phyloP scores from a whole-genome alignment of 2,113 vertebrate genomes.

The rat (Rattus norvegicus) region GRCr8 NC_086030.1:34888501-34889000 shows the following conservation, averaged over 20 bases:
- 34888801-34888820: rapidly evolving
- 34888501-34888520: not conserved
- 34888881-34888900: not conserved
- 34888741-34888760: not conserved
- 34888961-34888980: not conserved
- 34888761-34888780: not conserved
- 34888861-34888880: not conserved
- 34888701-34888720: not conserved
- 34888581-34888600: not conserved
- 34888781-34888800: too few species aligned
- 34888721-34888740: not conserved
- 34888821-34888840: not conserved
- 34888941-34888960: not conserved
- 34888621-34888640: too few species aligned
- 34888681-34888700: not conserved
- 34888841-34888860: not conserved
- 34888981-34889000: not conserved
- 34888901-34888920: not conserved
- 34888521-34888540: not conserved
- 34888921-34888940: not conserved
- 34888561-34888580: not conserved
- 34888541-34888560: not conserved
- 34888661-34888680: not conserved
- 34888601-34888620: too few species aligned
- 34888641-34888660: not conserved